Base-by-base conservation (phyloP, 2,888 invertebrate species). In the Ophion ventricosus region DNA sequence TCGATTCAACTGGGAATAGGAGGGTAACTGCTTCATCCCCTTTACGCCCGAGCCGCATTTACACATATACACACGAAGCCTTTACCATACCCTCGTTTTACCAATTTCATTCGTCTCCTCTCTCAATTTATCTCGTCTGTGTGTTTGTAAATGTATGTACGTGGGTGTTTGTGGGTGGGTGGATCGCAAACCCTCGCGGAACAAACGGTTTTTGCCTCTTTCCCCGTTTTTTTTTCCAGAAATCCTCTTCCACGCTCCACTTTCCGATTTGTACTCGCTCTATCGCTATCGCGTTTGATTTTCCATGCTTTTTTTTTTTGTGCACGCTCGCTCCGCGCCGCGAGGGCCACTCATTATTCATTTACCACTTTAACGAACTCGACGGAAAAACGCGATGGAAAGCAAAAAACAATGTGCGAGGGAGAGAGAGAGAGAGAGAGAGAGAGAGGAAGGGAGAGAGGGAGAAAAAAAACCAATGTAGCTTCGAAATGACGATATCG, bases 331-430 rank as follows among this genome's bases (percentile, higher is more conserved):
- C 79, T 59, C 83, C 72, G 74, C 78, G 49, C 49, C 17, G 17
- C 81, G 84, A 78, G 84, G 86, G 87, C 89, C 90, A 91, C 91
- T 92, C 92, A 92, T 92, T 92, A 92, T 92, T 92, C 92, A 91
- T 92, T 91, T 92, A 91, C 91, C 91, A 89, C 90, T 92, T 92
- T 92, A 92, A 92, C 92, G 91, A 92, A 91, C 90, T 88, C 89
- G 89, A 87, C 88, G 88, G 89, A 86, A 80, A 64, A 70, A 66
- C 40, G 25, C n/a, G 54, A 56, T 54, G 64, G 23, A 75, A 54
- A 35, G 49, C 26, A 35, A 49, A 49, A 49, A 49, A 14, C 49
- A 4, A 17, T 14, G 11, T 14, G 14, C 14, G 49, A 17, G n/a
- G n/a, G n/a, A n/a, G n/a, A n/a, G n/a, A n/a, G 67, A 11, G 20